Evolutionary conservation across 2,888 invertebrate species (phyloP), one percentile per base, ranked within the genome.

Genomic region (Diachrysia chrysitis): DNA sequence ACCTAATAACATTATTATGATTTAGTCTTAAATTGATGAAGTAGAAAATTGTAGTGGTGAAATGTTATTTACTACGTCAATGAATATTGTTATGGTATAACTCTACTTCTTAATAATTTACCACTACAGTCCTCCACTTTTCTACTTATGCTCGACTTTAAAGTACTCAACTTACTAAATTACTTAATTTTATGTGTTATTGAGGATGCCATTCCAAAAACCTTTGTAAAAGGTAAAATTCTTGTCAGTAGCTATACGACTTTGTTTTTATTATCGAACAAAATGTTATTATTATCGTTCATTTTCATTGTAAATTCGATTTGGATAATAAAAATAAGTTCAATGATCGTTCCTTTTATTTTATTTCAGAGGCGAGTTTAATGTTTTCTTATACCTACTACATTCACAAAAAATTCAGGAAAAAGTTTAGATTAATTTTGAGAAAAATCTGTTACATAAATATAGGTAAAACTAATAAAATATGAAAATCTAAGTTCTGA

Each of bases 221-320:
- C 93, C 93, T 95, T 95, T 93, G 61, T 87, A 93, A 94, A 94
- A 94, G 95, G 94, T 93, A 88, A 85, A 89, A 92, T 92, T 95
- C 95, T 95, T 95, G 95, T 95, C 95, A 95, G 93, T 95, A 95
- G 95, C 85, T 92, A 81, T 93, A 92, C 73, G 82, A 86, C 83
- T 87, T 88, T 89, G 87, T 89, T 89, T 91, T 90, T 89, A 87
- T 89, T 88, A 89, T 87, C 86, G 86, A 86, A 79, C 85, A 89
- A 88, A 88, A 84, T 86, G 75, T 86, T 83, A 90, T 90, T 90
- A 90, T 88, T 86, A 85, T 88, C 85, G 70, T 89, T 91, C 86
- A 90, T 90, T 92, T 92, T 91, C 84, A 91, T 88, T 93, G 92
- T 93, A 93, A 93, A 92, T 91, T 93, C 90, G 88, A 93, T 92